Evolutionary conservation across 2,888 invertebrate species (phyloP).

Genomic region (Sinodicranocentrus sp.): DNA sequence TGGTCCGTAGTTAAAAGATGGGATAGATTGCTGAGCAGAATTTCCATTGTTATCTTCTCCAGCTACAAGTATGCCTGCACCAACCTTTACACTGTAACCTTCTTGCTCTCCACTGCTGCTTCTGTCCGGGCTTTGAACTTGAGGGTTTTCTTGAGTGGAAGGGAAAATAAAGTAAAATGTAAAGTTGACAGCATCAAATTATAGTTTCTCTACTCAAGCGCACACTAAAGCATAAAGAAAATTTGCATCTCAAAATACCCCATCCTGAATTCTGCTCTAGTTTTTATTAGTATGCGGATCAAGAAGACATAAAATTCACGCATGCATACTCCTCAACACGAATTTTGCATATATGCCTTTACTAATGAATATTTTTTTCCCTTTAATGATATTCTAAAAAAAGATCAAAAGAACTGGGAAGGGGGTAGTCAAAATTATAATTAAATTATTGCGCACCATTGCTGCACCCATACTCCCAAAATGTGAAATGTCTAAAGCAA

Average conservation of each 20-base stretch:
- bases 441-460: slow-evolving; percentile 50
- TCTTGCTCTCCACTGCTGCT: background rate
- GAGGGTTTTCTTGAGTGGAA: background rate
- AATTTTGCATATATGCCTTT: too few species aligned
- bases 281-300: too few species aligned
- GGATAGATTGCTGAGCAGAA: slow-evolving; percentile 2
- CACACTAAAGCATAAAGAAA: too few species aligned
- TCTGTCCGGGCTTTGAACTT: background rate
- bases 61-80: slow-evolving; percentile 42
- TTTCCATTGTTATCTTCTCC: slow-evolving; percentile 6
- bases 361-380: too few species aligned
- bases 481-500: background rate
- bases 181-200: background rate
- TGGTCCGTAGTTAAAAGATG: slow-evolving; percentile 30
- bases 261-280: too few species aligned
- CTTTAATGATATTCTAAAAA: too few species aligned
- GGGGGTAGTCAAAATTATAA: slow-evolving; percentile 23
- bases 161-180: background rate
- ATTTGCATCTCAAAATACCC: too few species aligned
- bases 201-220: too few species aligned
- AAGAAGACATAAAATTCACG: too few species aligned
- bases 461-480: background rate
- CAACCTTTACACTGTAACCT: slow-evolving; percentile 57
- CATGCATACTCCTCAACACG: too few species aligned
- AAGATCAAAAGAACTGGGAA: slow-evolving; percentile 29